Evolutionary conservation across 2,888 invertebrate genomes (phyloP), one percentile per base, ranked within the genome.

Genomic region (Eilema sororculum): DNA sequence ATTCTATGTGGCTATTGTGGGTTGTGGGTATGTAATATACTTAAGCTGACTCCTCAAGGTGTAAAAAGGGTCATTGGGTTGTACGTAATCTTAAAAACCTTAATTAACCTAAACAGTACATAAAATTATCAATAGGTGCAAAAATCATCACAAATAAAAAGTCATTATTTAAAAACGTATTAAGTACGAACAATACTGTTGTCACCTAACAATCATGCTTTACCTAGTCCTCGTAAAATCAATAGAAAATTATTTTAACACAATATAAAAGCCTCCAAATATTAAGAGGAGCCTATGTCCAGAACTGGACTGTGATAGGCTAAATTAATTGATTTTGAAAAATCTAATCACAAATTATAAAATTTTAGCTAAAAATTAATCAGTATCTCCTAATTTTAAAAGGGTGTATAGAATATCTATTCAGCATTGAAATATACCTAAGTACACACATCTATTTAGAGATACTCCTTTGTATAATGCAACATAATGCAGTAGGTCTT

Each of bases 111-210:
- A 64, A 46, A 52, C 64, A 63, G 20, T 46, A 52, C 12, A 52
- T 52, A 13, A 30, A 46, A n/a, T 52, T 10, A 24, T 58, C n/a
- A 25, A 46, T 64, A 52, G 12, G n/a, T 52, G 28, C 28, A 64
- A 13, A 46, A 64, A 52, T 64, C 52, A 65, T 64, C 52, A 64
- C 64, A 64, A 52, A n/a, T 28, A 28, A 28, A 52, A 16, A 64
- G n/a, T 64, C n/a, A n/a, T 52, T 52, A 37, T 16, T 10, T 12
- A 52, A 12, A 28, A 24, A 62, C 24, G 24, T 62, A 41, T 56
- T 30, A 58, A 58, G 58, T 58, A 58, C 58, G 28, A 16, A 58
- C 25, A 58, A 58, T 58, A 58, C 58, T 28, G 25, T 58, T 25
- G 46, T 33, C 25, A 25, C 37, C 62, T 41, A 41, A n/a, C 20